phyloP scores from a whole-genome alignment of 2,113 vertebrate genomes.

The Perognathus longimembris region DNA sequence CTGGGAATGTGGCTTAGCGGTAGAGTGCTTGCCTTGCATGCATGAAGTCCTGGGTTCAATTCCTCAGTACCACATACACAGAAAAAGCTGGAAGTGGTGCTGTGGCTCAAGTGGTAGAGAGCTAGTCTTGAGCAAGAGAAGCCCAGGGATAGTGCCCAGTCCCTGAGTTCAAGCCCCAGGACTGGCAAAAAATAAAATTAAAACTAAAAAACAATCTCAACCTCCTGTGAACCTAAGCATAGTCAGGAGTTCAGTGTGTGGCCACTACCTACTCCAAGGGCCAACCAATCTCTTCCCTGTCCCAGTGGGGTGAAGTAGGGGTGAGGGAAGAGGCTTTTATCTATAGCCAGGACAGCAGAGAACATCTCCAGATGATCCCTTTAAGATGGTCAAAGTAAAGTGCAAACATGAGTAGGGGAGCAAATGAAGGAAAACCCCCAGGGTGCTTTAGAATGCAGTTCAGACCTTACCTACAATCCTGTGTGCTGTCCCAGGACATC shows the following conservation, averaged over 20 bases:
- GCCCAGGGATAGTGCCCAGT: no score
- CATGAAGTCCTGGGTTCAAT: no score
- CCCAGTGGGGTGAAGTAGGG: no score
- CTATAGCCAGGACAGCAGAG: background rate
- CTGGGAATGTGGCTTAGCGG: no score
- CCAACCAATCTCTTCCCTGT: no score
- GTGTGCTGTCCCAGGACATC: background rate
- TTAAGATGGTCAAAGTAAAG: conserved; percentile 48
- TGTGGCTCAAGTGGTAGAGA: no score
- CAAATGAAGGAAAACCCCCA: background rate
- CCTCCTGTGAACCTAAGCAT: background rate
- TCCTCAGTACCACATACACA: no score
- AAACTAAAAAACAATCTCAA: background rate
- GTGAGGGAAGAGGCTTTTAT: background rate
- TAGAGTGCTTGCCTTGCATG: no score
- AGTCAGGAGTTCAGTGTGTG: background rate
- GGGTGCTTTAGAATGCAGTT: background rate
- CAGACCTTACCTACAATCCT: background rate
- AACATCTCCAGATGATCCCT: background rate
- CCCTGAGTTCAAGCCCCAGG: no score
- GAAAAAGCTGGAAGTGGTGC: no score
- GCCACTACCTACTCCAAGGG: background rate
- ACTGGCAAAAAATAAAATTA: background rate
- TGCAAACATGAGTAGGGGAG: conserved; percentile 26
- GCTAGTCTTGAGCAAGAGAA: no score